These are phyloP conservation scores for Mallateleia sp. DNA, from an alignment of 2,888 invertebrate species.

Conservation along the genomic window DNA sequence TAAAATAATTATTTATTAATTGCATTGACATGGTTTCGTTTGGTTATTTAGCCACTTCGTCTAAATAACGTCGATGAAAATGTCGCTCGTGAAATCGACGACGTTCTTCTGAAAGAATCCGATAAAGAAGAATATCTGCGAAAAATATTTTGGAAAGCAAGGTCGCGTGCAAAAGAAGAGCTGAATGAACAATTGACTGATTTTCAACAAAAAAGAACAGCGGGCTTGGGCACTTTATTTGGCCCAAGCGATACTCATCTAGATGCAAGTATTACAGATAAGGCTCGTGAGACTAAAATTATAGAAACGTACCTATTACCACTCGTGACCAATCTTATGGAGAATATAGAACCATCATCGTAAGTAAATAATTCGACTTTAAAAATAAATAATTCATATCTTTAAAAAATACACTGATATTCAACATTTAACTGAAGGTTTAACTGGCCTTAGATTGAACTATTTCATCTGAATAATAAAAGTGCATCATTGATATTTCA, in stretches of 20 bases:
- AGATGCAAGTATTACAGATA: conserved; percentile 95
- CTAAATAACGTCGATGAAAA: conserved; percentile 96
- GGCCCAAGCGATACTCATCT: conserved; percentile 96
- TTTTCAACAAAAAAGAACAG: conserved; percentile 96
- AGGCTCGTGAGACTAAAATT: conserved; percentile 93
- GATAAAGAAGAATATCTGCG: conserved; percentile 97
- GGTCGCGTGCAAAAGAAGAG: conserved; percentile 95
- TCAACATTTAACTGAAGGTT: no score
- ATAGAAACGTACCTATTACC: conserved; percentile 94
- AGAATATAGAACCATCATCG: conserved; percentile 93
- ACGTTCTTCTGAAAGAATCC: conserved; percentile 94
- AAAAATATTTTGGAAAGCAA: conserved; percentile 96
- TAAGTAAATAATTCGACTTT: conserved; percentile 90
- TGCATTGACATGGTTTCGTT: not conserved
- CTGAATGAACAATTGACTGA: conserved; percentile 95
- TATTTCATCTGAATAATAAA: no score
- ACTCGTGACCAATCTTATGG: conserved; percentile 52
- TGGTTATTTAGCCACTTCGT: conserved; percentile 95
- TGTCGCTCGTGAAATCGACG: conserved; percentile 97
- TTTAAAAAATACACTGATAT: no score
- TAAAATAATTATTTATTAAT: not conserved
- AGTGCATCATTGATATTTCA: no score
- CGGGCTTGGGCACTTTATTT: conserved; percentile 97
- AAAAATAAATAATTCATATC: no score
- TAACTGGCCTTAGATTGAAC: no score